These are phyloP conservation scores for Calliscelio sp. DNA, from an alignment of 2,888 invertebrate species.

Conservation along the genomic window DNA sequence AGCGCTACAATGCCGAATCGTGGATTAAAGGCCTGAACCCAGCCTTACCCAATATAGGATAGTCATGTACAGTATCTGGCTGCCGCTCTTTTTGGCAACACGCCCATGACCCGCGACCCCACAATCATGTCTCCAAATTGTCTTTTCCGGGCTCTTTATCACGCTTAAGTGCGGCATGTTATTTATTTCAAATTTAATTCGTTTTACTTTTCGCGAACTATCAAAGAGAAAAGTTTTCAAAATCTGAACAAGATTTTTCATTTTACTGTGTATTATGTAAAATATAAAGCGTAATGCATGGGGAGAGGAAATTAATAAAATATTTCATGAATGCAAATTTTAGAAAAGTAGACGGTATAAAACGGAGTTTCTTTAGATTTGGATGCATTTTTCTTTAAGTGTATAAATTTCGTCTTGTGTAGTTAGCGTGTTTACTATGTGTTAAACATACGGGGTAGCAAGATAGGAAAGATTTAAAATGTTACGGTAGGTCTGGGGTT, in stretches of 20 bases:
- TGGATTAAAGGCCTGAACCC: slow-evolving; percentile 58
- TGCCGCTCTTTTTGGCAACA: slow-evolving; percentile 82
- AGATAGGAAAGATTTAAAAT: slow-evolving; percentile 85
- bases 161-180: slow-evolving; percentile 11
- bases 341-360: too few species aligned
- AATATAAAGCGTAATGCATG: too few species aligned
- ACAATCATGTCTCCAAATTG: slow-evolving; percentile 84
- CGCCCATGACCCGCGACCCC: slow-evolving; percentile 83
- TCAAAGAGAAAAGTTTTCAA: too few species aligned
- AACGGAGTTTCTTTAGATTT: too few species aligned
- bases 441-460: slow-evolving; percentile 77
- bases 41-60: slow-evolving; percentile 56
- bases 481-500: slow-evolving; percentile 85
- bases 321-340: too few species aligned
- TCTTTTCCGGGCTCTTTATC: slow-evolving; percentile 79
- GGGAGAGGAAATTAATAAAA: too few species aligned
- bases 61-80: slow-evolving; percentile 72
- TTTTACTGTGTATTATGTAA: too few species aligned
- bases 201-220: too few species aligned
- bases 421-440: slow-evolving; percentile 72
- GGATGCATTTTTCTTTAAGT: neutral
- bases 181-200: slow-evolving; percentile 34
- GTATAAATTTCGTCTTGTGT: too few species aligned
- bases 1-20: slow-evolving; percentile 83
- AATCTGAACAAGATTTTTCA: too few species aligned